These are phyloP conservation scores for Urechis unicinctus DNA, from an alignment of 2,888 invertebrate species.

Conservation along the genomic window DNA sequence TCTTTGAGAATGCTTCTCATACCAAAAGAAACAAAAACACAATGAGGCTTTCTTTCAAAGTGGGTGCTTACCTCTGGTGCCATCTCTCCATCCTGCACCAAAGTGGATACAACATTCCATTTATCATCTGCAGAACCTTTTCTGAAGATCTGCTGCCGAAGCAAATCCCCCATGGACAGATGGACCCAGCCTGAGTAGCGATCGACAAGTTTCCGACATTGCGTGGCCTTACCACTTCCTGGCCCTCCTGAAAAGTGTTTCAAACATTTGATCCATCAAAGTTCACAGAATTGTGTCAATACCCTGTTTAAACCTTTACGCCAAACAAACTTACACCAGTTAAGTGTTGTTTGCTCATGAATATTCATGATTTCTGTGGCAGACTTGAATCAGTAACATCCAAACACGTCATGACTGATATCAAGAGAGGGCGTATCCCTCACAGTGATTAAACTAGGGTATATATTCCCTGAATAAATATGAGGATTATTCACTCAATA, in stretches of 20 bases:
- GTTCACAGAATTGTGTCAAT: neutral
- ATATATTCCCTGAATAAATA: too few species aligned
- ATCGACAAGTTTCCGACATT: conserved; percentile 79
- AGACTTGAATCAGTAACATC: too few species aligned
- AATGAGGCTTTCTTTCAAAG: neutral
- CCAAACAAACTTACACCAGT: too few species aligned
- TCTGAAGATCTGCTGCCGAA: conserved; percentile 37
- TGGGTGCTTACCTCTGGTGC: conserved; percentile 36
- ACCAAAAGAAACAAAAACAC: neutral
- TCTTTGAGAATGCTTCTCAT: neutral
- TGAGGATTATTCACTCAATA: too few species aligned
- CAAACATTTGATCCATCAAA: neutral
- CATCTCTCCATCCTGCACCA: conserved; percentile 38
- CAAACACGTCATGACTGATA: too few species aligned
- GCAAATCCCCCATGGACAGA: conserved; percentile 45
- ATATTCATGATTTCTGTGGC: too few species aligned
- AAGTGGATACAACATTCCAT: conserved; percentile 31
- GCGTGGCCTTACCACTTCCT: conserved; percentile 88
- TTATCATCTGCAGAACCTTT: conserved; percentile 37
- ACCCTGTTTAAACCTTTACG: too few species aligned
- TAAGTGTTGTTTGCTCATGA: too few species aligned
- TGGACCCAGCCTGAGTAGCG: conserved; percentile 41
- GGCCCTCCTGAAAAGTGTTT: conserved; percentile 64
- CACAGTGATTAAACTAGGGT: too few species aligned
- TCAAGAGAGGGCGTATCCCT: too few species aligned